Conservation (phyloP, 2,113 vertebrate species). For the Ailurus styani region DNA sequence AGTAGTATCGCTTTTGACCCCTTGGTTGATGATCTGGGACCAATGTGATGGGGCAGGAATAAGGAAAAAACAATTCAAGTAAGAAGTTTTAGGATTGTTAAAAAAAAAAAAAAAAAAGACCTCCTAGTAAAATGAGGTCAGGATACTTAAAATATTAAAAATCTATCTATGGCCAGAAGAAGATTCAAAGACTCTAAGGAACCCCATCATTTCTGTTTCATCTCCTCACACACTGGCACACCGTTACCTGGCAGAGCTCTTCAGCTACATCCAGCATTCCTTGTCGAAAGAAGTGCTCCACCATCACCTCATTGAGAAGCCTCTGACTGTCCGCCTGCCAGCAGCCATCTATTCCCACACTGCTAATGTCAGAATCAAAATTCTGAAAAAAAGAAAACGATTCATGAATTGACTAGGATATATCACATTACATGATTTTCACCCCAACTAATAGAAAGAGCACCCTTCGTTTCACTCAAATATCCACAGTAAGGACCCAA, state of each 20-base stretch:
- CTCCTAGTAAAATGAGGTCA: constrained; percentile 3
- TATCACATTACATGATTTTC: not conserved
- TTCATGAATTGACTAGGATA: constrained; percentile 33
- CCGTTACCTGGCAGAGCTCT: constrained; percentile 87
- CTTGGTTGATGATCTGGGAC: not conserved
- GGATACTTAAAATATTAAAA: not conserved
- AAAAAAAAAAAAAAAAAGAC: not conserved
- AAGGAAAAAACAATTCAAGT: not conserved
- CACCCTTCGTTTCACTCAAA: not conserved
- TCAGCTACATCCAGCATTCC: constrained; percentile 90
- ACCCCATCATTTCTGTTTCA: not conserved
- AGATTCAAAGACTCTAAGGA: not conserved
- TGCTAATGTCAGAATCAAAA: constrained; percentile 90
- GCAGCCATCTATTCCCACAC: constrained; percentile 89
- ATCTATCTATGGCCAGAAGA: not conserved
- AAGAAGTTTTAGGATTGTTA: not conserved
- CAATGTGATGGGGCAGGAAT: not conserved
- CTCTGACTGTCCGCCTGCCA: constrained; percentile 89
- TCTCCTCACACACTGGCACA: not conserved
- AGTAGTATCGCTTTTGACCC: not conserved
- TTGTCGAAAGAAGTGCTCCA: constrained; percentile 90
- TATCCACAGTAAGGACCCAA: not conserved
- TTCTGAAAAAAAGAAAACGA: constrained; percentile 77
- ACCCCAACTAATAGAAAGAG: not conserved
- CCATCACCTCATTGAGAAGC: constrained; percentile 90